These are phyloP conservation scores for Pterophyllum scalare DNA, from an alignment of 2,113 vertebrate species.

Conservation along the genomic window DNA sequence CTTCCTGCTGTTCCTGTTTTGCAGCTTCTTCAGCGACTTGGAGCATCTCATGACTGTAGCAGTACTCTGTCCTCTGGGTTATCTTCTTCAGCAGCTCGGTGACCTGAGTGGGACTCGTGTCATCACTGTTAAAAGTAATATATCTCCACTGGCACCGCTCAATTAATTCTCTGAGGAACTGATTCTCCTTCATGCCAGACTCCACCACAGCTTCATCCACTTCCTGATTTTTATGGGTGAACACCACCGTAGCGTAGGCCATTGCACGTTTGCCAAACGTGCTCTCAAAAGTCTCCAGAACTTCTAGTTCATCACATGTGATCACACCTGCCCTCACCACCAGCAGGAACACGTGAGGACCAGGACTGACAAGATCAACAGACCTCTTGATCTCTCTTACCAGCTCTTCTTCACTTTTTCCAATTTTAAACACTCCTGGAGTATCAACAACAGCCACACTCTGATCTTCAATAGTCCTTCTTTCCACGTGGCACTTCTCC, in stretches of 20 bases:
- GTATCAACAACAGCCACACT: background rate
- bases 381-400: background rate
- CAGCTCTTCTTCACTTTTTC: background rate
- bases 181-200: background rate
- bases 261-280: background rate
- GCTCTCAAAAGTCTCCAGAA: background rate
- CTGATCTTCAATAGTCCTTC: rapidly evolving
- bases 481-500: background rate
- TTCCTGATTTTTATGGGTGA: background rate
- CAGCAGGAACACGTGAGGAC: background rate
- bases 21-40: background rate
- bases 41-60: background rate
- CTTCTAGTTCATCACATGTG: background rate
- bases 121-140: background rate
- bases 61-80: background rate
- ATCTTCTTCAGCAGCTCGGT: background rate
- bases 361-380: background rate
- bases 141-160: background rate
- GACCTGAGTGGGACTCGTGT: background rate
- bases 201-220: background rate
- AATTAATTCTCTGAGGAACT: background rate
- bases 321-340: background rate
- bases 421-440: background rate
- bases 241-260: background rate
- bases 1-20: background rate